These are phyloP conservation scores for Platycercus adscitus DNA, from an alignment of 2,113 vertebrate species.

Conservation along the genomic window DNA sequence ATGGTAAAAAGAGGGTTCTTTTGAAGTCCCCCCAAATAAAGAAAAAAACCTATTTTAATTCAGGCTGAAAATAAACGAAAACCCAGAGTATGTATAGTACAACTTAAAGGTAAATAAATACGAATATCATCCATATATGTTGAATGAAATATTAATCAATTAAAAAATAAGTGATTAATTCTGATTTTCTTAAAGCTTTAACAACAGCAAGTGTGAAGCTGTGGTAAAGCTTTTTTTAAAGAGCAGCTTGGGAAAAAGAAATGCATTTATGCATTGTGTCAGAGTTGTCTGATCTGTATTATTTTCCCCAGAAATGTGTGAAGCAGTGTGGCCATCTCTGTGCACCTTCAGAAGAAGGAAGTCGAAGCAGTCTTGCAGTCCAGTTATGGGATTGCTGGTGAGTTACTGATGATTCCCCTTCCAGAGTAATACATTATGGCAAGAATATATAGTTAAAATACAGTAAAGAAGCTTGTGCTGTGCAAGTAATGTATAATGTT, in stretches of 20 bases:
- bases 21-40: neutral
- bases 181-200: neutral
- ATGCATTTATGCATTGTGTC: neutral
- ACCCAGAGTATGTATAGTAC: neutral
- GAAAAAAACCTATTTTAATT: neutral
- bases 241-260: neutral
- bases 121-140: neutral
- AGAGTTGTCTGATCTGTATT: neutral
- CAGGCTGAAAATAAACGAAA: neutral
- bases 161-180: neutral
- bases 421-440: neutral
- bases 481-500: neutral
- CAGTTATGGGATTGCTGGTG: neutral
- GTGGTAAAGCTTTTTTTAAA: neutral
- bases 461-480: neutral
- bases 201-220: neutral
- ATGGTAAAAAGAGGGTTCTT: neutral
- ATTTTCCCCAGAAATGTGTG: neutral
- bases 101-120: neutral
- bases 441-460: neutral
- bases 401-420: neutral
- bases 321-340: neutral
- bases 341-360: neutral
- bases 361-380: neutral
- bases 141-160: neutral